Conservation (phyloP, 1,140 invertebrate species). For the Planococcus citri region DNA sequence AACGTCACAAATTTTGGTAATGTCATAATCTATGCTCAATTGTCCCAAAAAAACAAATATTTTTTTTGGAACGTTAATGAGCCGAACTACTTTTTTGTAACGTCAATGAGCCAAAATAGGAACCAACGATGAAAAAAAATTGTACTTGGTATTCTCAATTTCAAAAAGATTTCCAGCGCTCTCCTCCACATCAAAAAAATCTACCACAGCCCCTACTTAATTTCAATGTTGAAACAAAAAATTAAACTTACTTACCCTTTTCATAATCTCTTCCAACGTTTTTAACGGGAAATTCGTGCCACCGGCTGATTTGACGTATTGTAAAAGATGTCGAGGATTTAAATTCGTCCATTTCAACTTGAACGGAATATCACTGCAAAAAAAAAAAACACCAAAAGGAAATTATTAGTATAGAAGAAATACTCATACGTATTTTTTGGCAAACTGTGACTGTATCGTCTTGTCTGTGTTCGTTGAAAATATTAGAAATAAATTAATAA, state of each 20-base stretch:
- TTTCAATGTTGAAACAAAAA: too few species aligned
- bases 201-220: too few species aligned
- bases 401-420: neutral
- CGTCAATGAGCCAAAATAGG: too few species aligned
- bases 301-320: conserved; percentile 49
- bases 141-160: too few species aligned
- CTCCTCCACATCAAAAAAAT: too few species aligned
- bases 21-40: too few species aligned
- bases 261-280: conserved; percentile 79
- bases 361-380: conserved; percentile 44
- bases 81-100: too few species aligned
- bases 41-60: too few species aligned
- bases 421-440: neutral
- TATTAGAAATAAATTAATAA: conserved; percentile 9
- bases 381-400: conserved; percentile 27
- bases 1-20: too few species aligned
- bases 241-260: conserved; percentile 45
- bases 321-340: conserved; percentile 67
- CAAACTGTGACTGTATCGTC: neutral
- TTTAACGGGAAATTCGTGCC: conserved; percentile 52
- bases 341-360: conserved; percentile 78
- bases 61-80: too few species aligned
- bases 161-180: too few species aligned
- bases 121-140: too few species aligned
- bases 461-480: neutral